Evolutionary conservation across 2,113 vertebrate species (phyloP).

Genomic region (Vimba vimba): DNA sequence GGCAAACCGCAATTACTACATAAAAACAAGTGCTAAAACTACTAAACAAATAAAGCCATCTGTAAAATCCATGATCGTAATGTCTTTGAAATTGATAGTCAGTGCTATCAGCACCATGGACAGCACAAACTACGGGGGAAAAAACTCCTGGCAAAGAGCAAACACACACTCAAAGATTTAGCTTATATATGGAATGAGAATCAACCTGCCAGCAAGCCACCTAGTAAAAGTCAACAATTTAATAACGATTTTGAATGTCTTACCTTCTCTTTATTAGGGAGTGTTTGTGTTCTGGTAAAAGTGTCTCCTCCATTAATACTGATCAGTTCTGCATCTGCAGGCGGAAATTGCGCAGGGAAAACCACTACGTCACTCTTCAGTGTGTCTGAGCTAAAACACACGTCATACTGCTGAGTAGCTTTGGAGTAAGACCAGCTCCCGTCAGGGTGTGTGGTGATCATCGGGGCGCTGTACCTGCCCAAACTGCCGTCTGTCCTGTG

Average conservation of each 20-base stretch:
- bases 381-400: conserved; percentile 64
- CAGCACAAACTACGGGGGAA: not conserved
- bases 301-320: conserved; percentile 60
- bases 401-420: conserved; percentile 64
- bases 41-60: not conserved
- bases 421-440: conserved; percentile 64
- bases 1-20: not conserved
- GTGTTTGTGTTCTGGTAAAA: conserved; percentile 52
- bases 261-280: conserved; percentile 39
- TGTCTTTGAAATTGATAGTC: not conserved
- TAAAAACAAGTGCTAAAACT: not conserved
- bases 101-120: not conserved
- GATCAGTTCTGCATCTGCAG: conserved; percentile 58
- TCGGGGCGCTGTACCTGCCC: conserved; percentile 53
- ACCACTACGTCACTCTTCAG: conserved; percentile 62
- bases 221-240: not conserved
- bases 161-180: not conserved
- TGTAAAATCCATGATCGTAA: not conserved
- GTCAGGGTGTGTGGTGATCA: conserved; percentile 62
- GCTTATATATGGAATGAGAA: not conserved
- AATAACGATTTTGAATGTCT: not conserved
- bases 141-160: not conserved
- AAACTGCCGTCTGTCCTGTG: conserved; percentile 51
- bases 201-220: not conserved
- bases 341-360: conserved; percentile 50